A percentile compares a stretch with the other conserved stretches of the same genome.
These are phyloP conservation scores for Oryzias curvinotus DNA, from an alignment of 2,113 vertebrate species.

Conservation along the genomic window DNA sequence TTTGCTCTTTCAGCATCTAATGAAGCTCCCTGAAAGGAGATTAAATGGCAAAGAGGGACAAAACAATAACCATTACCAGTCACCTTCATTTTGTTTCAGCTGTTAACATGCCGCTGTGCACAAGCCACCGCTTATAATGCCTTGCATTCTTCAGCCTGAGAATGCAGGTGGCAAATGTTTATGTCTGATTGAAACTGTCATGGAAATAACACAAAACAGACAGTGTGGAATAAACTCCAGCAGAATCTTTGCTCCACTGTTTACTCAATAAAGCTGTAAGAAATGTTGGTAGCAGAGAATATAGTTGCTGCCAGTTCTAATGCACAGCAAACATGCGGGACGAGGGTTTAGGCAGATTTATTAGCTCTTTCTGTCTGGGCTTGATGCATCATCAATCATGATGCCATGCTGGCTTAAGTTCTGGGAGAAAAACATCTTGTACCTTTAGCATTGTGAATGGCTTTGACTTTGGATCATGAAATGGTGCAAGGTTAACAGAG, in stretches of 20 bases:
- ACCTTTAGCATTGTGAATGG: slow-evolving; percentile 27
- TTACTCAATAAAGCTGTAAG: slow-evolving; percentile 12
- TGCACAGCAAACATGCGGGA: slow-evolving; percentile 29
- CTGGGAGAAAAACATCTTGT: slow-evolving; percentile 18
- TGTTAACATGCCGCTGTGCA: slow-evolving; percentile 53
- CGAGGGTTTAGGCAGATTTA: slow-evolving; percentile 38
- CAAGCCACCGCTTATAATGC: slow-evolving; percentile 12
- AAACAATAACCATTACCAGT: slow-evolving; percentile 79
- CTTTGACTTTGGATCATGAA: slow-evolving; percentile 23
- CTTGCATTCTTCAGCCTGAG: slow-evolving; percentile 10
- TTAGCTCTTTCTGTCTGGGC: slow-evolving; percentile 38
- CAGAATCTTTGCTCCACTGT: slow-evolving; percentile 2
- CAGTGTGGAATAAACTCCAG: background rate
- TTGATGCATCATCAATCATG: slow-evolving; percentile 50
- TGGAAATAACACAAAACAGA: slow-evolving; percentile 22
- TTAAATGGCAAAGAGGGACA: slow-evolving; percentile 73
- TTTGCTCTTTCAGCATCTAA: slow-evolving; percentile 70
- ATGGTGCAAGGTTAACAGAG: slow-evolving; percentile 9
- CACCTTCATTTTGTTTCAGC: slow-evolving; percentile 72
- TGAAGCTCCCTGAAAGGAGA: slow-evolving; percentile 76
- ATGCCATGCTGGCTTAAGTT: slow-evolving; percentile 15
- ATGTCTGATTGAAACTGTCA: slow-evolving; percentile 28
- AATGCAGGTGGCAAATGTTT: slow-evolving; percentile 17
- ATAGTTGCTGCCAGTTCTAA: slow-evolving; percentile 22
- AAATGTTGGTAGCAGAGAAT: slow-evolving; percentile 4